phyloP scores from a whole-genome alignment of 92 coral and sea anemone genomes.

The Porites divaricata region DNA sequence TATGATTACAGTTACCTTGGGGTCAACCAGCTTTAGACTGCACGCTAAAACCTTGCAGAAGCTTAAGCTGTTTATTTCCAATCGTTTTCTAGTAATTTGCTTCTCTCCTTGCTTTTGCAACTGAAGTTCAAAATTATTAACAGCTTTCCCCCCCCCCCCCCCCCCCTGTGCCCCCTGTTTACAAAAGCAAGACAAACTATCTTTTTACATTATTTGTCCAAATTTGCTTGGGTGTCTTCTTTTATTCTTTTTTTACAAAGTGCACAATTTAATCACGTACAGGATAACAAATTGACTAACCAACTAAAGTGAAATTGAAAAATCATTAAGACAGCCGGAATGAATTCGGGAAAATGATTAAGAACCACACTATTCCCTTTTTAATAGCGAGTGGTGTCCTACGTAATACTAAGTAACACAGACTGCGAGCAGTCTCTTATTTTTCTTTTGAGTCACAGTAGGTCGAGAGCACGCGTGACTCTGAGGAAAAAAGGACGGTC shows the following conservation, averaged over 20 bases:
- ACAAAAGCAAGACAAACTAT: background rate
- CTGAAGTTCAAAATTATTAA: background rate
- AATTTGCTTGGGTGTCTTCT: background rate
- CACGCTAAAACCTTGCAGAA: too few relatives aligned
- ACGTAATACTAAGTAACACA: background rate
- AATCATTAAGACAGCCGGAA: background rate
- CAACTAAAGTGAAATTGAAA: background rate
- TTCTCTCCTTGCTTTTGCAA: background rate
- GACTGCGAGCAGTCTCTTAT: too few relatives aligned
- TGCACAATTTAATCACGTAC: conserved; percentile 14
- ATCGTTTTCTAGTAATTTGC: background rate
- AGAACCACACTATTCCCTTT: background rate
- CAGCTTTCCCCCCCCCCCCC: too few relatives aligned
- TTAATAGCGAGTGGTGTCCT: background rate
- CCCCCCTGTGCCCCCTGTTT: too few relatives aligned
- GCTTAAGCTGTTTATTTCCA: too few relatives aligned
- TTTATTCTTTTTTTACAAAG: background rate
- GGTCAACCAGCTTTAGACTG: too few relatives aligned
- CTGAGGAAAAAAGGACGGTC: too few relatives aligned
- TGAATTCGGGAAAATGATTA: background rate
- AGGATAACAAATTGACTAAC: background rate
- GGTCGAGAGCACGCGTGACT: too few relatives aligned
- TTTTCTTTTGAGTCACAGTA: too few relatives aligned
- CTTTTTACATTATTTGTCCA: background rate
- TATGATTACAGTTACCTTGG: too few relatives aligned